Evolutionary conservation across 1,140 invertebrate genomes (phyloP).

Genomic region (Solen grandis): DNA sequence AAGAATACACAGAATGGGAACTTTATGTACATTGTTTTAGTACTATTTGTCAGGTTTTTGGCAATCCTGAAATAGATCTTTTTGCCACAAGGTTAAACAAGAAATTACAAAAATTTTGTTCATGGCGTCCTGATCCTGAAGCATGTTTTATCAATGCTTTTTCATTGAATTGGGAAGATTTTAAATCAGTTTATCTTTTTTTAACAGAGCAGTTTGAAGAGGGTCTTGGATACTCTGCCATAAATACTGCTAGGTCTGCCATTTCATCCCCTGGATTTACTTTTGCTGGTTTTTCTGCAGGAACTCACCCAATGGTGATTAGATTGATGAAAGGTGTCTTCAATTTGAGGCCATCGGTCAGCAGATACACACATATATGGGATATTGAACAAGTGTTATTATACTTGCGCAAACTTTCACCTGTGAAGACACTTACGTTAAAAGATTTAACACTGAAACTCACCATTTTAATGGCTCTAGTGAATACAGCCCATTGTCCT

Average conservation of each 20-base stretch:
- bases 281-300: conserved; percentile 14
- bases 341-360: conserved; percentile 31
- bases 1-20: conserved; percentile 15
- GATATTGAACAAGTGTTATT: conserved; percentile 51
- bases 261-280: conserved; percentile 31
- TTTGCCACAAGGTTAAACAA: conserved; percentile 44
- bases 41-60: conserved; percentile 26
- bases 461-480: conserved; percentile 27
- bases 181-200: too few species aligned
- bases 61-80: conserved; percentile 26
- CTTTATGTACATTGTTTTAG: neutral
- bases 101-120: conserved; percentile 15
- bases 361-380: conserved; percentile 46
- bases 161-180: neutral
- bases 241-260: conserved; percentile 55
- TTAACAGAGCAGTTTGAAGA: conserved; percentile 34
- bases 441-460: conserved; percentile 46
- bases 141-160: conserved; percentile 46
- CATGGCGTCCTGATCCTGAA: conserved; percentile 37
- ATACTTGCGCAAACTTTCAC: conserved; percentile 26
- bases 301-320: conserved; percentile 47
- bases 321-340: conserved; percentile 57
- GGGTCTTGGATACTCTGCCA: conserved; percentile 38
- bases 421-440: conserved; percentile 8
- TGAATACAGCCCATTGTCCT: conserved; percentile 28